phyloP scores from a whole-genome alignment of 2,113 vertebrate genomes.

The Cynopterus brachyotis region DNA sequence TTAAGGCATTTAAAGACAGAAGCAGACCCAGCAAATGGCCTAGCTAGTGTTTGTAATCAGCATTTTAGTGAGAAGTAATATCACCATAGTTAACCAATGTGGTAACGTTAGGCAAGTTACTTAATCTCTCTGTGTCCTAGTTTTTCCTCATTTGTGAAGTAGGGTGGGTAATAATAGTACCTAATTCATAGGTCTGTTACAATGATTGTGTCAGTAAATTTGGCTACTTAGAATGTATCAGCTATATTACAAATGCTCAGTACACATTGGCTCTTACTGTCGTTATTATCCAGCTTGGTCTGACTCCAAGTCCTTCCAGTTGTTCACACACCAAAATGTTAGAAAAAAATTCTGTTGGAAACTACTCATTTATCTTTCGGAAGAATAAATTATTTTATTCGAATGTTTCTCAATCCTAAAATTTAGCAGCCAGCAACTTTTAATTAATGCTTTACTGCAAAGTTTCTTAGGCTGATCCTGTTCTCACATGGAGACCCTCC shows the following conservation, averaged over 20 bases:
- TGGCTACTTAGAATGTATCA: not conserved
- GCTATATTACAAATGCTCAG: not conserved
- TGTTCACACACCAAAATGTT: not conserved
- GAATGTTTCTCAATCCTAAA: not conserved
- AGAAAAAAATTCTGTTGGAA: not conserved
- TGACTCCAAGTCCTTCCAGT: not conserved
- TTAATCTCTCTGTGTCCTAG: not conserved
- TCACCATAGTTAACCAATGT: not conserved
- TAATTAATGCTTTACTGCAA: not conserved
- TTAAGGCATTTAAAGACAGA: not conserved
- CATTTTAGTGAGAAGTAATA: not conserved
- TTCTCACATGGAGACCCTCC: not conserved
- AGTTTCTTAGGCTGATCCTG: not conserved
- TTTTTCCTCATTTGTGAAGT: not conserved
- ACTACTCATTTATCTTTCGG: not conserved
- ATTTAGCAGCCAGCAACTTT: not conserved
- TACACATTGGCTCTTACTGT: not conserved
- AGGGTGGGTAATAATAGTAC: not conserved
- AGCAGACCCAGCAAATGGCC: not conserved
- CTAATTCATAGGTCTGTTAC: not conserved
- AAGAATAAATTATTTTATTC: conserved; percentile 19
- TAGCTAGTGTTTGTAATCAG: not conserved
- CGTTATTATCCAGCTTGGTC: not conserved
- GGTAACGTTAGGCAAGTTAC: not conserved
- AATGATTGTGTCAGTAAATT: not conserved